Base-by-base conservation (phyloP, 1,140 invertebrate genomes). In the Euschistus heros region DNA sequence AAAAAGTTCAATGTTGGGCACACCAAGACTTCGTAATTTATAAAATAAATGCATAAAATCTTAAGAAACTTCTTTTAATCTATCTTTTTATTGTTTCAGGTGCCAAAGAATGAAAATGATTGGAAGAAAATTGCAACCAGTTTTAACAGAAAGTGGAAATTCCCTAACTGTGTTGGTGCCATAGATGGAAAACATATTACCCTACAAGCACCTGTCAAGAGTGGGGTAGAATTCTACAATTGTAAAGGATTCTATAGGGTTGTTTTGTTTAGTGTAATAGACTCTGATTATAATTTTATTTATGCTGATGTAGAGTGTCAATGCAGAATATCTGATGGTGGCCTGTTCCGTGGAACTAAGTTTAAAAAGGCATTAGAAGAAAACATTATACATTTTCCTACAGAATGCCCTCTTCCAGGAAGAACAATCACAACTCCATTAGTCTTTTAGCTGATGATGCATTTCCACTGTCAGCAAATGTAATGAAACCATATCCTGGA, bases 141-240 rank as follows among this genome's bases (percentile, higher is more conserved):
- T 47, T 76, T 75, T 70, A 47, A 71, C 30, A 54, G 17, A 15
- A 24, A 22, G 20, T 73, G 71, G 72, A 68, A 75, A 60, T 74
- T 76, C 67, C 75, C 74, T 54, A 68, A 74, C 59, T 75, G 72
- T 66, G 59, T 77, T 6, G 77, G 76, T 6, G 71, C 77, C 22
- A 66, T 78, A 4, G 79, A 81, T 71, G 78, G 79, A 1, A 81
- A 80, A 67, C 79, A 82, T 69, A 62, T 81, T 20, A 63, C 70
- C 1, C 75, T 80, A 33, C 64, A 73, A 69, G 66, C 62, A 3
- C 78, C 79, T 50, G 7, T 47, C 22, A 68, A 74, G 37, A 73
- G 72, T 67, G 79, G 80, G 62, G 69, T 71, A 8, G 68, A 73
- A 14, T 82, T 73, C 74, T 79, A 72, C 54, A 82, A 81, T 69